Evolutionary conservation across 2,888 invertebrate species (phyloP).

Genomic region (Synergus itoensis): DNA sequence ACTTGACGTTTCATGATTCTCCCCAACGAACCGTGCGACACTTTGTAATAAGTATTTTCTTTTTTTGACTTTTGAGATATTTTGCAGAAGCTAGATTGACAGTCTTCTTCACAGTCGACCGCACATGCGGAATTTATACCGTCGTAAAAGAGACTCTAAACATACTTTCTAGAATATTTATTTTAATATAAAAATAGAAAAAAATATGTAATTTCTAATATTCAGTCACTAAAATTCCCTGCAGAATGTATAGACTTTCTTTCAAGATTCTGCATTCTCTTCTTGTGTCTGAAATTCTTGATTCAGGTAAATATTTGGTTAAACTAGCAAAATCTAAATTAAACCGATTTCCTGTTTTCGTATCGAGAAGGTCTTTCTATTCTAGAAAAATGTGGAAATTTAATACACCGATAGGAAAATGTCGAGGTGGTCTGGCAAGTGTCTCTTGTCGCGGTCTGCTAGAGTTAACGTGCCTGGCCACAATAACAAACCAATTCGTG

Average conservation of each 20-base stretch:
- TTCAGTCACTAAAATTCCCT: not conserved
- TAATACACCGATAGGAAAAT: conserved; percentile 19
- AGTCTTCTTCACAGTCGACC: not conserved
- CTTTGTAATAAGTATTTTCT: conserved; percentile 1
- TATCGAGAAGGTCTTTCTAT: not conserved
- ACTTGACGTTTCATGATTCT: not conserved
- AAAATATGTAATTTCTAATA: not conserved
- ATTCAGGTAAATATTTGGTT: not conserved
- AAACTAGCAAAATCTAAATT: not conserved
- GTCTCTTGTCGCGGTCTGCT: conserved; percentile 70
- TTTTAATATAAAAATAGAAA: not conserved
- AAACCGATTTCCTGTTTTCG: conserved; percentile 5
- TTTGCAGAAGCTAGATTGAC: not conserved
- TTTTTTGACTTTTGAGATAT: not conserved
- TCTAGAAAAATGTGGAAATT: conserved; percentile 28
- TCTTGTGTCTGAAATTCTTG: not conserved
- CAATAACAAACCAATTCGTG: conserved; percentile 51
- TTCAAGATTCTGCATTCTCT: too few species aligned
- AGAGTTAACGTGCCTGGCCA: conserved; percentile 49
- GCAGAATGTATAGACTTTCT: too few species aligned
- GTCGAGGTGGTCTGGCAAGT: conserved; percentile 72
- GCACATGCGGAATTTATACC: not conserved
- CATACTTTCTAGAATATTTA: not conserved
- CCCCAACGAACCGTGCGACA: not conserved
- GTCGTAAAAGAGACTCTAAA: not conserved